A percentile compares a stretch with the other conserved stretches of the same genome.
phyloP scores from a whole-genome alignment of 2,888 invertebrate genomes.

The Thymelicus lineola region DNA sequence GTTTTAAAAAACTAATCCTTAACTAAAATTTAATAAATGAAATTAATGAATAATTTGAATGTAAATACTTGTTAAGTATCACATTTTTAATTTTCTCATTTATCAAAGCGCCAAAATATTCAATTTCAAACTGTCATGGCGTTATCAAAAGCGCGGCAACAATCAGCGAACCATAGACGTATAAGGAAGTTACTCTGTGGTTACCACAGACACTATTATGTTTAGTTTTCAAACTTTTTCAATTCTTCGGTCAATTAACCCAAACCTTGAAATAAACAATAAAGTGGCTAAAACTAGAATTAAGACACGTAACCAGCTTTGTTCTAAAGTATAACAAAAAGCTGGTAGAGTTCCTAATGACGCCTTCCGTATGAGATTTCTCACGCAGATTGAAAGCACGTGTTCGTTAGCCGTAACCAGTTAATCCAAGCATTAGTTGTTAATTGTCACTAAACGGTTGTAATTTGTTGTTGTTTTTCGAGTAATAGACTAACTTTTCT shows the following conservation, averaged over 20 bases:
- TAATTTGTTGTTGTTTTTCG: neutral
- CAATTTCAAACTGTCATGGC: neutral
- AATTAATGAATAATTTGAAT: no score
- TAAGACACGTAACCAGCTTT: constrained; percentile 1
- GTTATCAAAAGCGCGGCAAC: neutral
- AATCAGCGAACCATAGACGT: neutral
- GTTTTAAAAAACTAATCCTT: neutral
- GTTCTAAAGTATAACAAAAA: constrained; percentile 18
- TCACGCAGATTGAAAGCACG: constrained; percentile 14
- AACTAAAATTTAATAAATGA: no score
- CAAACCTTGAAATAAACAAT: constrained; percentile 13
- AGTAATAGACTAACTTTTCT: no score
- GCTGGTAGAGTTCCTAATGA: neutral
- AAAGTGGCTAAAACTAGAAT: neutral
- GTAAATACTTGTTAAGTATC: no score
- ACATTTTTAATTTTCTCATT: no score
- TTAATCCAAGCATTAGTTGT: neutral
- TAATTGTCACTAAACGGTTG: constrained; percentile 14
- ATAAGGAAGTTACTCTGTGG: neutral
- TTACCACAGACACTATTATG: neutral
- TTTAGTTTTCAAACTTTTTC: neutral
- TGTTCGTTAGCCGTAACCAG: neutral
- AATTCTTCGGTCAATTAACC: constrained; percentile 2
- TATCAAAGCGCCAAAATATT: neutral
- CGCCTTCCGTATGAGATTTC: constrained; percentile 23